Base-by-base conservation (phyloP, 2,797 vertebrate species). In the Antrozous pallidus region DNA sequence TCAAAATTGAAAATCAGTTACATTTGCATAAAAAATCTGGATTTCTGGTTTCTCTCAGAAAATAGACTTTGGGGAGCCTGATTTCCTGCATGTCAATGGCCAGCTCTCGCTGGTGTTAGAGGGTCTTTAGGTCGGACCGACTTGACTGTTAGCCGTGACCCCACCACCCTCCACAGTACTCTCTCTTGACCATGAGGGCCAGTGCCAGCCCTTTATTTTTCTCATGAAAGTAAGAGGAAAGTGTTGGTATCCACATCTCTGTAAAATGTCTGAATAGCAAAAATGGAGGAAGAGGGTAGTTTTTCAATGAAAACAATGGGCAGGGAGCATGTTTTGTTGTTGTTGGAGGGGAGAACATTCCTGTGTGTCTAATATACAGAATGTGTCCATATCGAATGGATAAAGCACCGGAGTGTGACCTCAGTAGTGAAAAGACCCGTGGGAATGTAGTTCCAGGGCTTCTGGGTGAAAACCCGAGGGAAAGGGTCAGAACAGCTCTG, bases 81-180 rank as follows among this genome's bases (percentile, higher is more conserved):
- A 18, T 67, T 56, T 45, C 38, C n/a, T 17, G 13, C 8, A 0
- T 5, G 28, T 65, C 6, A 45, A 2, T 74, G 31, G 40, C 24
- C 3, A 8, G 14, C 12, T 3, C 1, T 12, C 3, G 12, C 13
- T 20, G 6, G 18, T 4, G 2, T 14, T 26, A 1, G 1, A 6
- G 31, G 1, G 8, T 26, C 18, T n/a, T 14, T 4, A 0, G 0
- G 8, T 20, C 0, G 4, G 45, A 26, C 8, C 1, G 12, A 20
- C n/a, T 14, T 16, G 13, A 24, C 77, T 12, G n/a, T 65, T 65
- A 7, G 12, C 36, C 3, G 0, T 10, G 4, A 14, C 12, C 36
- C 51, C 31, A 18, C 31, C 45, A 4, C 22, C 0, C 3, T 20
- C 10, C 4, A 2, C 2, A 1, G 11, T 22, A 3, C 73, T 70